phyloP scores from a whole-genome alignment of 2,797 vertebrate genomes.

The Gobionotothen gibberifrons region DNA sequence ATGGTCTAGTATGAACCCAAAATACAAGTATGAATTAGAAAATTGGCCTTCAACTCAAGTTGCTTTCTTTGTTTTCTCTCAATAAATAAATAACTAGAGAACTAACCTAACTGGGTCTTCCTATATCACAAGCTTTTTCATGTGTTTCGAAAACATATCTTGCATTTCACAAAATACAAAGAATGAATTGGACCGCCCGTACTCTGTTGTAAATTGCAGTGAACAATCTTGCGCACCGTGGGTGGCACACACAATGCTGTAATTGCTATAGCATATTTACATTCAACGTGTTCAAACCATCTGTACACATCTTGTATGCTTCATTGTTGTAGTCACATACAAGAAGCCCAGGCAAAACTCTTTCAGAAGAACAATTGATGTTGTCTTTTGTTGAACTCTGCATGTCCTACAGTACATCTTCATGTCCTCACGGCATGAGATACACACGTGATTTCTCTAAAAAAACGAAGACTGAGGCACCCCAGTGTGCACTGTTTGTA shows the following conservation, averaged over 20 bases:
- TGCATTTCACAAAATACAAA: background rate
- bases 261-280: slow-evolving; percentile 11
- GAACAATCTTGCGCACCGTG: background rate
- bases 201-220: slow-evolving; percentile 3
- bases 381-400: slow-evolving; percentile 24
- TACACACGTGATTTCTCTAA: slow-evolving; percentile 9
- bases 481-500: slow-evolving; percentile 1
- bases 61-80: background rate
- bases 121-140: background rate
- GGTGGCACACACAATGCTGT: background rate
- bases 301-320: slow-evolving; percentile 15
- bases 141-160: background rate
- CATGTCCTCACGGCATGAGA: background rate
- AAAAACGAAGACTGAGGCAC: slow-evolving; percentile 8
- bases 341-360: slow-evolving; percentile 12
- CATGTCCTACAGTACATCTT: slow-evolving; percentile 23
- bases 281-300: slow-evolving; percentile 24
- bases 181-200: background rate
- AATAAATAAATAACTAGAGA: slow-evolving; percentile 6
- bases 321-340: slow-evolving; percentile 13
- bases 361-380: slow-evolving; percentile 21
- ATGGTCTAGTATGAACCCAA: too few relatives aligned
- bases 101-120: background rate
- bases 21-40: too few relatives aligned
- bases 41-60: background rate